A percentile compares a stretch with the other conserved stretches of the same genome.
These are phyloP conservation scores for Podocnemis expansa DNA, from an alignment of 2,113 vertebrate species.

Conservation along the genomic window DNA sequence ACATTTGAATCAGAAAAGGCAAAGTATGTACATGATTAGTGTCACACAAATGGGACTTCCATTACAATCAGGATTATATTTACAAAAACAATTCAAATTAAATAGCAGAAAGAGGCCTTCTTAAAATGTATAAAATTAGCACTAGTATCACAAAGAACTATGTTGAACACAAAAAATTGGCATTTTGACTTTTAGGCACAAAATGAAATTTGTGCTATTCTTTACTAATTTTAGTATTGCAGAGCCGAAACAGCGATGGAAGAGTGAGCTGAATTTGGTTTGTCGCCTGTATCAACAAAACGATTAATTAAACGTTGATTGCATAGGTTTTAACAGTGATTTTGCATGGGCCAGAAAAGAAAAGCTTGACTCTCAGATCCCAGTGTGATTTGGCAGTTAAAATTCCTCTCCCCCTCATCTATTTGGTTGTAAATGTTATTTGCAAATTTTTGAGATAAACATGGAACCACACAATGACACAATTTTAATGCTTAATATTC, in stretches of 20 bases:
- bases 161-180: neutral
- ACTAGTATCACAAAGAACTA: neutral
- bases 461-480: too few species aligned
- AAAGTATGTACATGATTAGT: neutral
- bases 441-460: neutral
- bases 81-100: neutral
- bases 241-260: neutral
- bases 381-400: neutral
- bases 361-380: neutral
- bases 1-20: neutral
- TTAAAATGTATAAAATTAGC: neutral
- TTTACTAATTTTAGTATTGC: neutral
- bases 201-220: neutral
- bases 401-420: neutral
- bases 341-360: neutral
- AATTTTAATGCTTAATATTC: neutral
- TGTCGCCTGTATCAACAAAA: neutral
- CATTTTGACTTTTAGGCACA: neutral
- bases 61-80: neutral
- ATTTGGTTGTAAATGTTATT: neutral
- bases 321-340: neutral
- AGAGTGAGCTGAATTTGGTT: neutral
- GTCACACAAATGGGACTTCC: neutral
- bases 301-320: neutral
- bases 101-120: neutral